Evolutionary conservation across 2,888 invertebrate genomes (phyloP), one percentile per base, ranked within the genome.

Genomic region (Trichogramma evanescens): DNA sequence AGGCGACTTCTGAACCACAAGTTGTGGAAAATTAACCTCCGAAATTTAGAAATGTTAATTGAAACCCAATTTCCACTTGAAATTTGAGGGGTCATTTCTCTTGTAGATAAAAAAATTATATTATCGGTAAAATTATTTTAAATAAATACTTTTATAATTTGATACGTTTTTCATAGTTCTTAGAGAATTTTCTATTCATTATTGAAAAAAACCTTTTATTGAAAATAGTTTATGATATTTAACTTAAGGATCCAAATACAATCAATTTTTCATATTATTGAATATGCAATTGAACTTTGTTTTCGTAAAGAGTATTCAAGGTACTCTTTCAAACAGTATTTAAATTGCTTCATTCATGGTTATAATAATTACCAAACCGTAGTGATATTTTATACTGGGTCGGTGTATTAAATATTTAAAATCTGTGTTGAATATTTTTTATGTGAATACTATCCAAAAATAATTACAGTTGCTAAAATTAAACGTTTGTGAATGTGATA

Each of bases 341-440:
- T 59, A 7, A 59, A 46, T 39, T 54, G 26, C 26, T 26, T 26
- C 43, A 57, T 63, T 56, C 54, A 46, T 13, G 43, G 10, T 39
- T 41, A 54, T 50, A 57, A 63, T 59, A 58, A 57, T 56, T 54
- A 6, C 13, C 54, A 54, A 59, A 43, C 56, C 61, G 63, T 55
- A 41, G 58, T 45, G 50, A 63, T 67, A 66, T 59, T 59, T 56
- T 61, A 56, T 46, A 65, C 60, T 65, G 57, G 40, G 9, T 57
- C 58, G 38, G 43, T 40, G 45, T 52, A 50, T 55, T 57, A 8
- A 49, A 59, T 52, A 50, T 43, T 58, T 58, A 50, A 45, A 58
- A 63, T 58, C 56, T 60, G 56, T 42, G 41, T 51, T 45, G 52
- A 40, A 26, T 26, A 26, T 56, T 57, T 50, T 61, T 56, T 63